These are phyloP conservation scores for Pimephales promelas DNA, from an alignment of 2,113 vertebrate genomes.

Conservation along the genomic window DNA sequence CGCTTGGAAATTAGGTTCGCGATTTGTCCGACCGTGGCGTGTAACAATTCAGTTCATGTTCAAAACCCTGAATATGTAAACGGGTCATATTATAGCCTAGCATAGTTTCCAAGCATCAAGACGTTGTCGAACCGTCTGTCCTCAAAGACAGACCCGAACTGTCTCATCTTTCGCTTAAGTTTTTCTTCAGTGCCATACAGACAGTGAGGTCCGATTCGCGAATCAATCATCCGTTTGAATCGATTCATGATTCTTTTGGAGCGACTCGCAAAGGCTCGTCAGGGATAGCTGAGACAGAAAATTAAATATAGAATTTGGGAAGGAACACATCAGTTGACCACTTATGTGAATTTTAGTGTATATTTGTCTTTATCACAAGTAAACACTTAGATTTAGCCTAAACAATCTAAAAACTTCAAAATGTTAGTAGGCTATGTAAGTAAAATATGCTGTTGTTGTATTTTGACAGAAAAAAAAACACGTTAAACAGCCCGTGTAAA, in stretches of 20 bases:
- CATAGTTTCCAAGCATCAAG: neutral
- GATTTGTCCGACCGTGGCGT: constrained; percentile 5
- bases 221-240: neutral
- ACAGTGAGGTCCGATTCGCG: neutral
- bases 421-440: neutral
- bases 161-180: neutral
- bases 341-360: no score
- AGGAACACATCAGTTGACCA: no score
- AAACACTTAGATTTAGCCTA: no score
- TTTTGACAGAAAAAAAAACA: neutral
- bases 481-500: no score
- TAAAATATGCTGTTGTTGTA: no score
- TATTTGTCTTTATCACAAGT: no score
- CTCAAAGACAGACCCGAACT: neutral
- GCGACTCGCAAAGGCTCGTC: neutral
- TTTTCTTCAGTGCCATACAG: neutral
- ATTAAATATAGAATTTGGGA: no score
- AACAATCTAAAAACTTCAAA: neutral
- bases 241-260: neutral
- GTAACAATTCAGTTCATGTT: neutral
- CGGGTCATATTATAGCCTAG: neutral
- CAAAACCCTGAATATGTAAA: neutral
- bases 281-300: neutral
- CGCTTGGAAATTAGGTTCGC: constrained; percentile 62
- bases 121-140: neutral